Evolutionary conservation across 2,888 invertebrate genomes (phyloP).

Genomic region (Drosophila gaucha): DNA sequence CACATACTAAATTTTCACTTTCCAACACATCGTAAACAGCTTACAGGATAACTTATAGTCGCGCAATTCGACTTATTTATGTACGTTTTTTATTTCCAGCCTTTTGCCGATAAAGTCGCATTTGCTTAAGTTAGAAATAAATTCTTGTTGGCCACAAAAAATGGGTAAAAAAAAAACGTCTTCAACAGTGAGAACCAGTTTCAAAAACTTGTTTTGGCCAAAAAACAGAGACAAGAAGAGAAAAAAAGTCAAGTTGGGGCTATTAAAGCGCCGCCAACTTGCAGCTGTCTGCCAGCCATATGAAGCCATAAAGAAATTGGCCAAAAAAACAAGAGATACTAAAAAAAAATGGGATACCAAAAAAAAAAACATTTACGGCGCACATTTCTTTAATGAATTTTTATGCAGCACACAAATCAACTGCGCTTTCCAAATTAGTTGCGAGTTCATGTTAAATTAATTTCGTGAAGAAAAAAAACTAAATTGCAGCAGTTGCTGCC

Average conservation of each 20-base stretch:
- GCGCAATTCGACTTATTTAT: conserved; percentile 28
- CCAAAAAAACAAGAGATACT: conserved; percentile 23
- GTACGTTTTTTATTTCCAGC: conserved; percentile 14
- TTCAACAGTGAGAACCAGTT: conserved; percentile 68
- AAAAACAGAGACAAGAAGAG: conserved; percentile 54
- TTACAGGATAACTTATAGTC: conserved; percentile 47
- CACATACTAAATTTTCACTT: background rate
- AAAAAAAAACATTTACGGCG: conserved; percentile 34
- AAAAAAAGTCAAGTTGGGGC: conserved; percentile 65
- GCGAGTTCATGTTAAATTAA: conserved; percentile 73
- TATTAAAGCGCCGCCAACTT: conserved; percentile 73
- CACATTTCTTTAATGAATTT: conserved; percentile 70
- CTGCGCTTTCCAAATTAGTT: conserved; percentile 71
- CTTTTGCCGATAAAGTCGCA: conserved; percentile 69
- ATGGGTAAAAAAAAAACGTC: conserved; percentile 46
- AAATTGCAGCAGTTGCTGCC: conserved; percentile 38
- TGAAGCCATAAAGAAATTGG: conserved; percentile 75
- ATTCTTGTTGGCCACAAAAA: conserved; percentile 61
- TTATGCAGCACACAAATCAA: conserved; percentile 46
- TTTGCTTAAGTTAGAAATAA: conserved; percentile 79
- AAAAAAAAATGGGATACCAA: conserved; percentile 17
- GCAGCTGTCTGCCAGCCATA: conserved; percentile 75
- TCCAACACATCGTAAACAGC: background rate
- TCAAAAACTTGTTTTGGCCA: conserved; percentile 68
- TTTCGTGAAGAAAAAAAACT: conserved; percentile 45